These are phyloP conservation scores for Automeris io DNA, from an alignment of 2,888 invertebrate species.

Conservation along the genomic window DNA sequence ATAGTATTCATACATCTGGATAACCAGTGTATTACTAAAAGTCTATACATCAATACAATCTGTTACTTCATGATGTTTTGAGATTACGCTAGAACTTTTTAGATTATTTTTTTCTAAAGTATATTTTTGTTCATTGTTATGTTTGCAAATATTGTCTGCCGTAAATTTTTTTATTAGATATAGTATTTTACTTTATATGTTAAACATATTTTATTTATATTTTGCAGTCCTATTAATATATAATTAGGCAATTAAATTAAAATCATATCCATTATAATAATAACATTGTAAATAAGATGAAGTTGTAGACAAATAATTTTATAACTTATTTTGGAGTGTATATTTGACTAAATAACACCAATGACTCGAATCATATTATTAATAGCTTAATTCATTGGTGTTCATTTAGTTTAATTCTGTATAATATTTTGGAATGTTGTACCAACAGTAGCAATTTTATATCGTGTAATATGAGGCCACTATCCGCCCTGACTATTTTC, in stretches of 20 bases:
- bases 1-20: constrained; percentile 16
- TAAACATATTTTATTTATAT: constrained; percentile 63
- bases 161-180: constrained; percentile 46
- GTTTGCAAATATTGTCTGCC: constrained; percentile 60
- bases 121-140: constrained; percentile 64
- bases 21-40: constrained; percentile 21
- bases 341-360: constrained; percentile 26
- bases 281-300: constrained; percentile 54
- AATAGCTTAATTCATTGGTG: constrained; percentile 21
- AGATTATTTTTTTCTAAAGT: constrained; percentile 4
- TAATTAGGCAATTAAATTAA: constrained; percentile 58
- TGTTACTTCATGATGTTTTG: constrained; percentile 39
- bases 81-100: constrained; percentile 46
- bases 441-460: constrained; percentile 31
- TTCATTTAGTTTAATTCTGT: constrained; percentile 27
- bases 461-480: constrained; percentile 35
- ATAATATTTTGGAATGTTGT: constrained; percentile 39
- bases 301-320: constrained; percentile 50
- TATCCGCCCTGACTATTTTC: constrained; percentile 49
- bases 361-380: constrained; percentile 14
- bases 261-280: constrained; percentile 58
- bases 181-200: constrained; percentile 53
- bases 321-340: constrained; percentile 44
- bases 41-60: constrained; percentile 34
- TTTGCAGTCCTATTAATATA: constrained; percentile 28